These are phyloP conservation scores for Drosophila santomea DNA, from an alignment of 1,140 invertebrate species.

Conservation along the genomic window DNA sequence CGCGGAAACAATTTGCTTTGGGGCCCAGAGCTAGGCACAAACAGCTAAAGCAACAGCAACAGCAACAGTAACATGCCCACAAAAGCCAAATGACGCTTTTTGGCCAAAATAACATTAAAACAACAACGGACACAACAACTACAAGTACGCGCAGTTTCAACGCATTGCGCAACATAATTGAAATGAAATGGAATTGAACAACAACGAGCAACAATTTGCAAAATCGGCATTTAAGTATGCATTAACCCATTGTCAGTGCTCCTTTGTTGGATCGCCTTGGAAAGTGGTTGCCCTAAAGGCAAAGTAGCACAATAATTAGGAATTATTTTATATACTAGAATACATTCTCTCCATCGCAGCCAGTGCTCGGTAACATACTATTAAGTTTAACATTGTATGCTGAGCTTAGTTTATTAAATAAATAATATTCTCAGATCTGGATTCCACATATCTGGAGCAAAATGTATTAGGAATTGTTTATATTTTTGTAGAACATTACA, in stretches of 20 bases:
- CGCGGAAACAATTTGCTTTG: slow-evolving; percentile 74
- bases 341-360: too few relatives aligned
- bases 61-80: slow-evolving; percentile 21
- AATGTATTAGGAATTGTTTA: too few relatives aligned
- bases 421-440: too few relatives aligned
- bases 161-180: slow-evolving; percentile 80
- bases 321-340: too few relatives aligned
- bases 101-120: slow-evolving; percentile 30
- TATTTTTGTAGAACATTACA: too few relatives aligned
- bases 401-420: too few relatives aligned
- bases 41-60: slow-evolving; percentile 32
- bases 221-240: slow-evolving; percentile 79
- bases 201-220: slow-evolving; percentile 73
- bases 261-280: slow-evolving; percentile 27
- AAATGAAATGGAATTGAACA: slow-evolving; percentile 63
- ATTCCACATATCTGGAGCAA: too few relatives aligned
- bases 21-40: slow-evolving; percentile 51
- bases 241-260: slow-evolving; percentile 56
- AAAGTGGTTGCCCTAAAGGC: slow-evolving; percentile 38
- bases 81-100: slow-evolving; percentile 65
- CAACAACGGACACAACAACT: slow-evolving; percentile 26
- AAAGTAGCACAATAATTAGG: background rate
- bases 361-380: too few relatives aligned
- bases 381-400: too few relatives aligned
- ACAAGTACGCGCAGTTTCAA: slow-evolving; percentile 76